These are phyloP conservation scores for Sitta europaea DNA, from an alignment of 2,113 vertebrate genomes.

Conservation along the genomic window DNA sequence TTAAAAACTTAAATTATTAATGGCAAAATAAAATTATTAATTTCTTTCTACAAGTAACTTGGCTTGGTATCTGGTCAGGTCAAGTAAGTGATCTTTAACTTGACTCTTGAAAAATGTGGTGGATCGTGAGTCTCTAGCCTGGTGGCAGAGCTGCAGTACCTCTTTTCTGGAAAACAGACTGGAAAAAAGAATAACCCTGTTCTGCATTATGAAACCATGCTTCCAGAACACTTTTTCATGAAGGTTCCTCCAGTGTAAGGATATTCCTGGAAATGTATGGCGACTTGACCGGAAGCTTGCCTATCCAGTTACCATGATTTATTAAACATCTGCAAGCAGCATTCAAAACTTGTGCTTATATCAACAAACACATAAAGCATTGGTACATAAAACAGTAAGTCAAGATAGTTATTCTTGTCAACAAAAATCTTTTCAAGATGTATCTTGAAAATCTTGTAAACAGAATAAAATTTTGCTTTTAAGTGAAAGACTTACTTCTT, in stretches of 20 bases:
- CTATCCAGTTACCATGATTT: constrained; percentile 28
- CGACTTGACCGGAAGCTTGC: neutral
- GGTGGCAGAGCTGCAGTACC: neutral
- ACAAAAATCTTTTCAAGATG: constrained; percentile 54
- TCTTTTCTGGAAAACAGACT: neutral
- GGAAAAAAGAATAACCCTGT: neutral
- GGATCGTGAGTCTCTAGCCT: neutral
- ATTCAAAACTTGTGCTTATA: constrained; percentile 47
- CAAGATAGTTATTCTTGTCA: constrained; percentile 50
- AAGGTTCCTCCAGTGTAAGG: constrained; percentile 25
- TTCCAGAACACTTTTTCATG: constrained; percentile 47
- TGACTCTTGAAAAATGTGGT: constrained; percentile 20
- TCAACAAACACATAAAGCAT: constrained; percentile 58
- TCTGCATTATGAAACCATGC: neutral
- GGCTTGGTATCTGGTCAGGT: constrained; percentile 51
- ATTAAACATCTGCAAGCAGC: constrained; percentile 43
- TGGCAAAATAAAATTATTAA: constrained; percentile 69
- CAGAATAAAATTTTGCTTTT: constrained; percentile 68
- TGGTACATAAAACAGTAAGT: constrained; percentile 52
- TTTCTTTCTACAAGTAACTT: constrained; percentile 59
- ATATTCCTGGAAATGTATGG: constrained; percentile 42
- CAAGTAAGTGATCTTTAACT: constrained; percentile 34
- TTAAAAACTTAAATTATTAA: constrained; percentile 86
- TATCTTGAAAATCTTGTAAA: constrained; percentile 60
- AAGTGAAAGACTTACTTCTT: constrained; percentile 49